Conservation (phyloP, 1,140 invertebrate genomes). For the Aphidius gifuensis region DNA sequence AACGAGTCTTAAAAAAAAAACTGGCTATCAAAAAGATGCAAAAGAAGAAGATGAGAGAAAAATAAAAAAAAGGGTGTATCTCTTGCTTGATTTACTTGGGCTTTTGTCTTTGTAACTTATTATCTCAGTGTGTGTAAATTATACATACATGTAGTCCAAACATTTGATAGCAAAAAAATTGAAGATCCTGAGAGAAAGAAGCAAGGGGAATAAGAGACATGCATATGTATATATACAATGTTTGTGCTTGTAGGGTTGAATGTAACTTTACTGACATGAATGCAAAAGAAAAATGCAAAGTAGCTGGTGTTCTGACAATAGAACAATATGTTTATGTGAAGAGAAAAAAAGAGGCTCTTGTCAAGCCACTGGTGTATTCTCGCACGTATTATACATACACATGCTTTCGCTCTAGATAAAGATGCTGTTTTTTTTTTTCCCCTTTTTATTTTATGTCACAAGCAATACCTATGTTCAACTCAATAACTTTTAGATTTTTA, state of each 20-base stretch:
- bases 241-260: slow-evolving; percentile 21
- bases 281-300: slow-evolving; percentile 24
- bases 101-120: too few relatives aligned
- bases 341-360: background rate
- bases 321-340: background rate
- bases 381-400: background rate
- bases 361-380: slow-evolving; percentile 3
- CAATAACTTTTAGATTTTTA: too few relatives aligned
- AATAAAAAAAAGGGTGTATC: too few relatives aligned
- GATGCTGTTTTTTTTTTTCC: background rate
- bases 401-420: slow-evolving; percentile 20
- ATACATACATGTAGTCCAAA: too few relatives aligned
- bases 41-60: too few relatives aligned
- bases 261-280: slow-evolving; percentile 11
- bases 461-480: background rate
- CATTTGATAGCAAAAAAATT: background rate
- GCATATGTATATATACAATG: slow-evolving; percentile 3
- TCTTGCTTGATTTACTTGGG: too few relatives aligned
- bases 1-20: background rate
- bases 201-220: slow-evolving; percentile 5
- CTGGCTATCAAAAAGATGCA: too few relatives aligned
- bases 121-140: too few relatives aligned
- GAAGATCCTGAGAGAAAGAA: background rate
- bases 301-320: slow-evolving; percentile 21
- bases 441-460: slow-evolving; percentile 10